A percentile compares a stretch with the other conserved stretches of the same genome.
Evolutionary conservation across 2,888 invertebrate genomes (phyloP).

Genomic region (Caenorhabditis japonica): DNA sequence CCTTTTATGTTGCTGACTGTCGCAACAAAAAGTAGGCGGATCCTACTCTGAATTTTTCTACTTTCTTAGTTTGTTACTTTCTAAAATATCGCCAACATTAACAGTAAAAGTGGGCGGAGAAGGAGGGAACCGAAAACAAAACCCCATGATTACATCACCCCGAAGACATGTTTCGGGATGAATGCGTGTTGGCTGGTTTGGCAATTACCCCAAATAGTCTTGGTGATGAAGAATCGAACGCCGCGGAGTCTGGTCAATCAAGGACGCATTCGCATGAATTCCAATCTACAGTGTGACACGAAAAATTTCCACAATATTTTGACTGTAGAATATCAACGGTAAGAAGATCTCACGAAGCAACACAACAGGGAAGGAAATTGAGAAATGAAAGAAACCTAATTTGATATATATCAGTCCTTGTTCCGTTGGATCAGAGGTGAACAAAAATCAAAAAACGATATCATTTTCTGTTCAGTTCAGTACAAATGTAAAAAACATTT

Average conservation of each 20-base stretch:
- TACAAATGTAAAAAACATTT: slow-evolving; percentile 25
- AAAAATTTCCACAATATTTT: too few relatives aligned
- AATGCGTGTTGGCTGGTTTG: slow-evolving; percentile 22
- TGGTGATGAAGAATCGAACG: slow-evolving; percentile 37
- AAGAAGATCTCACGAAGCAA: too few relatives aligned
- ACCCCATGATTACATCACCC: neutral
- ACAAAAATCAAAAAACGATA: slow-evolving; percentile 27
- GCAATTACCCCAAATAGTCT: neutral
- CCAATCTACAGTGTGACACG: slow-evolving; percentile 31
- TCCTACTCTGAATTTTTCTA: slow-evolving; percentile 6
- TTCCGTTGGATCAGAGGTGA: slow-evolving; percentile 20
- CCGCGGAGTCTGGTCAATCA: slow-evolving; percentile 43
- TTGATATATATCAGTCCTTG: slow-evolving; percentile 25
- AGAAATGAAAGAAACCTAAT: slow-evolving; percentile 27
- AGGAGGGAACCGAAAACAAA: too few relatives aligned
- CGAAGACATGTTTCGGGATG: too few relatives aligned
- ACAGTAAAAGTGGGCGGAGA: neutral
- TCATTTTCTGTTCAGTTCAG: slow-evolving; percentile 7
- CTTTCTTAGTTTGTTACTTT: too few relatives aligned
- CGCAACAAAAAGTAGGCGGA: slow-evolving; percentile 35
- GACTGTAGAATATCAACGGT: too few relatives aligned
- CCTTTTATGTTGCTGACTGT: slow-evolving; percentile 32
- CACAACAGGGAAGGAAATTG: neutral
- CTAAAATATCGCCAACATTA: too few relatives aligned
- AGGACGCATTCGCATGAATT: slow-evolving; percentile 20